phyloP scores from a whole-genome alignment of 2,113 vertebrate genomes.

The Aspiorhynchus laticeps region DNA sequence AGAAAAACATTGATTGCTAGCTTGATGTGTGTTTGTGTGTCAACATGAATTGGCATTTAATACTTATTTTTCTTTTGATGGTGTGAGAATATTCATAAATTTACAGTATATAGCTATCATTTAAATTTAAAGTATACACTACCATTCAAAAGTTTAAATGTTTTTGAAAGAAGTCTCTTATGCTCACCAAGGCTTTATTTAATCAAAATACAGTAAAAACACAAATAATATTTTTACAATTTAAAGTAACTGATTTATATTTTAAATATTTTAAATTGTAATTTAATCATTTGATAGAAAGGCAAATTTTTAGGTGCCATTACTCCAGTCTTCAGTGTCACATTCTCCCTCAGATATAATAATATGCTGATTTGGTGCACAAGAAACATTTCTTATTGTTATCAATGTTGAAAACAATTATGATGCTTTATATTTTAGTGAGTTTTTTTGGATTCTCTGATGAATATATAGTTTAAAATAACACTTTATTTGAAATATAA shows the following conservation, averaged over 20 bases:
- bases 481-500: too few relatives aligned
- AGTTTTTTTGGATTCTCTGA: too few relatives aligned
- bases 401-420: too few relatives aligned
- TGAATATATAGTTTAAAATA: too few relatives aligned
- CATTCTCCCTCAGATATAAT: neutral
- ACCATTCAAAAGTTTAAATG: neutral
- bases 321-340: neutral
- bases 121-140: neutral
- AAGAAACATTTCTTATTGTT: too few relatives aligned
- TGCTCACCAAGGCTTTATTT: neutral
- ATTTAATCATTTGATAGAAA: too few relatives aligned
- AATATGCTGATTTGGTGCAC: neutral
- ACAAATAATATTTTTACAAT: too few relatives aligned
- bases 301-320: too few relatives aligned
- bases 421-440: too few relatives aligned
- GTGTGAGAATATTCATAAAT: neutral
- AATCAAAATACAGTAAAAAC: too few relatives aligned
- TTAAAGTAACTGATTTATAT: too few relatives aligned
- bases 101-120: neutral
- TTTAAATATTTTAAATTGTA: too few relatives aligned
- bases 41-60: neutral
- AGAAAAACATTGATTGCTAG: neutral
- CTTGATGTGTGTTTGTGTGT: neutral
- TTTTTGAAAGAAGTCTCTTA: neutral
- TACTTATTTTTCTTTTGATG: neutral